Conservation (phyloP, 2,113 vertebrate genomes). For the Halichoeres trimaculatus region DNA sequence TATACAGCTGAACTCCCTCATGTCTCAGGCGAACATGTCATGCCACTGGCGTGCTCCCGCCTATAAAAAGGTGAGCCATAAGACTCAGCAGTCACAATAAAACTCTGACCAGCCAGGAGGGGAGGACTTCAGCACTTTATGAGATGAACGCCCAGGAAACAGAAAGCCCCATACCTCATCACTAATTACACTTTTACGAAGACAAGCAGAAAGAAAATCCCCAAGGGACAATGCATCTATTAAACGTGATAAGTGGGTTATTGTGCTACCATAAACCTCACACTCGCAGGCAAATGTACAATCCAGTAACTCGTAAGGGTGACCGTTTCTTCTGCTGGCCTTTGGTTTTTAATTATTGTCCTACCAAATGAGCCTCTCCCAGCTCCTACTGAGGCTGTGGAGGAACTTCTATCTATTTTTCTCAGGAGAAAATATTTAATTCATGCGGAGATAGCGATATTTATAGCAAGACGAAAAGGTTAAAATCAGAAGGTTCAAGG, state of each 20-base stretch:
- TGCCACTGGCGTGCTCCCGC: slow-evolving; percentile 30
- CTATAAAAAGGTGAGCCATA: slow-evolving; percentile 44
- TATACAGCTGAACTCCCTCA: slow-evolving; percentile 22
- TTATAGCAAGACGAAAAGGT: slow-evolving; percentile 52
- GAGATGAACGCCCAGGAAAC: slow-evolving; percentile 46
- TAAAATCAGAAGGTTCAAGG: slow-evolving; percentile 43
- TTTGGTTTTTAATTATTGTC: slow-evolving; percentile 59
- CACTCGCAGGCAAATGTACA: slow-evolving; percentile 54
- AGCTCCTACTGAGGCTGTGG: slow-evolving; percentile 35
- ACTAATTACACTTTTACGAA: slow-evolving; percentile 70
- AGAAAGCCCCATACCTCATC: slow-evolving; percentile 60
- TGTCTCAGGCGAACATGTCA: slow-evolving; percentile 14
- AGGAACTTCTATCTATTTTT: slow-evolving; percentile 29
- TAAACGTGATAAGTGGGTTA: slow-evolving; percentile 71
- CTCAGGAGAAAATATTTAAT: slow-evolving; percentile 43
- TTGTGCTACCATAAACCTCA: slow-evolving; percentile 64
- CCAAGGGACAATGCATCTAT: slow-evolving; percentile 65
- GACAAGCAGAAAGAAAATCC: slow-evolving; percentile 54
- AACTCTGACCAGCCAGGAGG: slow-evolving; percentile 32
- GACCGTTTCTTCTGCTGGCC: slow-evolving; percentile 44
- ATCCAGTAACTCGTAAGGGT: slow-evolving; percentile 35
- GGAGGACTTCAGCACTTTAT: slow-evolving; percentile 33
- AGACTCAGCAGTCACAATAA: slow-evolving; percentile 66
- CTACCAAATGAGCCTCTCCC: slow-evolving; percentile 44
- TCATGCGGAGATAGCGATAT: slow-evolving; percentile 41